phyloP scores from a whole-genome alignment of 2,113 vertebrate species.

The Sterrhoptilus dennistouni region DNA sequence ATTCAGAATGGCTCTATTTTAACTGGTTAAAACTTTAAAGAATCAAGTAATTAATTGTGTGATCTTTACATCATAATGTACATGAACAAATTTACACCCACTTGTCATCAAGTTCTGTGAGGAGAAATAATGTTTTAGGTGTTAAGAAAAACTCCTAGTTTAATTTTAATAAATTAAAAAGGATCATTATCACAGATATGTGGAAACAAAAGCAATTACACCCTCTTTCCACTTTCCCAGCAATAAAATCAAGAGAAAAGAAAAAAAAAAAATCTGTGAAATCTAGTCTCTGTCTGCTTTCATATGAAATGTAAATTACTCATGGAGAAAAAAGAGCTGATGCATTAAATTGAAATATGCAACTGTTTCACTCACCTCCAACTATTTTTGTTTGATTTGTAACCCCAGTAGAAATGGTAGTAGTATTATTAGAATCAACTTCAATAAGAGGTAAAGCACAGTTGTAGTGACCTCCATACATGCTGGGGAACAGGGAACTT shows the following conservation, averaged over 20 bases:
- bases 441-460: background rate
- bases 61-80: background rate
- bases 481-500: background rate
- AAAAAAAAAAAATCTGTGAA: background rate
- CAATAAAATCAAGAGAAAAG: background rate
- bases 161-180: slow-evolving; percentile 27
- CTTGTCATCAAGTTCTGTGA: background rate
- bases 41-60: background rate
- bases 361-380: background rate
- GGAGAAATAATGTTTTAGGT: background rate
- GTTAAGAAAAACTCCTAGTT: slow-evolving; percentile 17
- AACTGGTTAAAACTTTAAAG: background rate
- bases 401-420: background rate
- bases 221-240: background rate
- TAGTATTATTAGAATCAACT: background rate
- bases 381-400: background rate
- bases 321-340: background rate
- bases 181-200: background rate
- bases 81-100: background rate
- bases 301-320: slow-evolving; percentile 8
- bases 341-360: background rate
- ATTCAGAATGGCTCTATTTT: background rate
- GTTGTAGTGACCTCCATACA: background rate
- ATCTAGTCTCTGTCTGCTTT: background rate
- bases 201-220: slow-evolving; percentile 27